Conservation (phyloP, 1,140 invertebrate species). For the Lineus longissimus region DNA sequence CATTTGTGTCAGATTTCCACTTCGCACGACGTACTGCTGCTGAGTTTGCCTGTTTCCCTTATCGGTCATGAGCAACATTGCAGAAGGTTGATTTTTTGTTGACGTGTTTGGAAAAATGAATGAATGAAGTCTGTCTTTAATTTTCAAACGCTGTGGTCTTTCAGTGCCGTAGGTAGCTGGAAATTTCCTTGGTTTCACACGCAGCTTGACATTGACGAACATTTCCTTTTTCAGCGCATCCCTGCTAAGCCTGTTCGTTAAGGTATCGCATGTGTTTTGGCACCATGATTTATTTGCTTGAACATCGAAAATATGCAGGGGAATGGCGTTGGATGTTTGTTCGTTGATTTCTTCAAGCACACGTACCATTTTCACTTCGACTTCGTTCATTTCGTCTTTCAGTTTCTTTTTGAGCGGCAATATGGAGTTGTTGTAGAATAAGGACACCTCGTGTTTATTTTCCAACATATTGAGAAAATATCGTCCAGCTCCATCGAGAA, state of each 20-base stretch:
- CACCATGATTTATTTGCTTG: not conserved
- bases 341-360: slow-evolving; percentile 5
- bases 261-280: not conserved
- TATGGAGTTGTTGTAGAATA: not conserved
- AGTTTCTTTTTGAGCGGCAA: not conserved
- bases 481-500: not conserved
- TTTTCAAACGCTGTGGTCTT: not conserved
- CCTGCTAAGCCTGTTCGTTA: not conserved
- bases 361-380: slow-evolving; percentile 1
- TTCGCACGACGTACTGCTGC: not conserved
- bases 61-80: not conserved
- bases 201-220: not conserved
- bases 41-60: not conserved
- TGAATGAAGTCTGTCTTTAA: slow-evolving; percentile 2
- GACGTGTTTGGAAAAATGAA: not conserved
- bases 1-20: slow-evolving; percentile 5
- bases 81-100: not conserved
- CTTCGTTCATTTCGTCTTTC: slow-evolving; percentile 2
- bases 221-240: not conserved
- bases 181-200: slow-evolving; percentile 1
- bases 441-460: slow-evolving; percentile 2
- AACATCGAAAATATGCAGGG: slow-evolving; percentile 2
- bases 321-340: not conserved
- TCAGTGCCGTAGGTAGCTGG: slow-evolving; percentile 5
- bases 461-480: not conserved